Conservation (phyloP, 2,888 invertebrate genomes). For the Cantharis nigra region DNA sequence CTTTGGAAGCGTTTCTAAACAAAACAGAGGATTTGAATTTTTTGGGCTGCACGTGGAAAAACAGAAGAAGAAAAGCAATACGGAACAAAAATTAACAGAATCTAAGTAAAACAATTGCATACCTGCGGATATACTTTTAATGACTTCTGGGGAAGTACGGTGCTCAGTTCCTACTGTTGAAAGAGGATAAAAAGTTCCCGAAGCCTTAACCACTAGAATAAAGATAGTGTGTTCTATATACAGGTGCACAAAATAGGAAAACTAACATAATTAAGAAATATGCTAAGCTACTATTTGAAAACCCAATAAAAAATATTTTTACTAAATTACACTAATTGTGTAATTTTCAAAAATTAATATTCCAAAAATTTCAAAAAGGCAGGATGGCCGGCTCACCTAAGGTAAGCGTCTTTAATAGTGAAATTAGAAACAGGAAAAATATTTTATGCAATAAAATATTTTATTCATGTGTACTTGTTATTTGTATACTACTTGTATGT, state of each 20-base stretch:
- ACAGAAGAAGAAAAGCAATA: conserved; percentile 7
- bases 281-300: neutral
- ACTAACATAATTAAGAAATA: conserved; percentile 3
- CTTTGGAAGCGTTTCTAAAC: conserved; percentile 7
- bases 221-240: conserved; percentile 42
- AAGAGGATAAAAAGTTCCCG: conserved; percentile 89
- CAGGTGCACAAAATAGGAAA: conserved; percentile 33
- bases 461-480: no score
- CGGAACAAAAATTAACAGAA: conserved; percentile 20
- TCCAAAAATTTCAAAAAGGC: neutral
- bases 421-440: neutral
- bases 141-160: conserved; percentile 61
- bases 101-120: conserved; percentile 54
- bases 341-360: neutral
- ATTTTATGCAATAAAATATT: no score
- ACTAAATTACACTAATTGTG: no score
- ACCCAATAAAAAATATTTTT: neutral
- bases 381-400: neutral
- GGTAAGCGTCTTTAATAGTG: neutral
- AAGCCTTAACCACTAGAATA: conserved; percentile 88
- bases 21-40: neutral
- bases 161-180: conserved; percentile 63
- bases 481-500: no score
- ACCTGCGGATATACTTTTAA: conserved; percentile 62
- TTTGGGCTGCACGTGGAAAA: neutral